A percentile compares a stretch with the other conserved stretches of the same genome.
Evolutionary conservation across 2,797 vertebrate species (phyloP).

Genomic region (Rousettus madagascariensis): DNA sequence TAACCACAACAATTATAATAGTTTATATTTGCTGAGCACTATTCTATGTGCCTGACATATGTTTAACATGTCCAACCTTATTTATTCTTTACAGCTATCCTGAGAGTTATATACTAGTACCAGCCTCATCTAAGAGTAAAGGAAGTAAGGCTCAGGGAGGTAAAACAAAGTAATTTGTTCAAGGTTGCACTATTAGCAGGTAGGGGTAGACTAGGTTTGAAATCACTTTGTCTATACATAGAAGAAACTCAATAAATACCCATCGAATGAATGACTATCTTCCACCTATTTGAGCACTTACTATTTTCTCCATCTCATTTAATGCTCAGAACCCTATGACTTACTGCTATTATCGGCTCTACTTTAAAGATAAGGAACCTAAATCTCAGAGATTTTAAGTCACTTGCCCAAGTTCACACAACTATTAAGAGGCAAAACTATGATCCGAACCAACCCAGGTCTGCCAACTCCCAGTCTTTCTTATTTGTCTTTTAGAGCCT

Average conservation of each 20-base stretch:
- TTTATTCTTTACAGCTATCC: slow-evolving; percentile 2
- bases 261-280: neutral
- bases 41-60: neutral
- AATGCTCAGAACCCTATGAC: neutral
- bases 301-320: neutral
- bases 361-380: neutral
- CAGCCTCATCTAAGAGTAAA: neutral
- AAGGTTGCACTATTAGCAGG: neutral
- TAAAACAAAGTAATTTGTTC: neutral
- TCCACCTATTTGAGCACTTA: neutral
- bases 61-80: neutral
- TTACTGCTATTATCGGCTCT: neutral
- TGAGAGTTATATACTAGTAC: neutral
- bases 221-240: neutral
- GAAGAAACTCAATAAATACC: neutral
- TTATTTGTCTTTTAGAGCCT: neutral
- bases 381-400: slow-evolving; percentile 27
- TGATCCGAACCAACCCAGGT: neutral
- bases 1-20: neutral
- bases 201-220: neutral
- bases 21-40: neutral
- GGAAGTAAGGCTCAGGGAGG: neutral
- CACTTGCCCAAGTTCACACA: neutral
- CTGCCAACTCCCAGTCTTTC: neutral
- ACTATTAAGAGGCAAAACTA: neutral